phyloP scores from a whole-genome alignment of 2,888 invertebrate genomes.

The Suillia variegata region DNA sequence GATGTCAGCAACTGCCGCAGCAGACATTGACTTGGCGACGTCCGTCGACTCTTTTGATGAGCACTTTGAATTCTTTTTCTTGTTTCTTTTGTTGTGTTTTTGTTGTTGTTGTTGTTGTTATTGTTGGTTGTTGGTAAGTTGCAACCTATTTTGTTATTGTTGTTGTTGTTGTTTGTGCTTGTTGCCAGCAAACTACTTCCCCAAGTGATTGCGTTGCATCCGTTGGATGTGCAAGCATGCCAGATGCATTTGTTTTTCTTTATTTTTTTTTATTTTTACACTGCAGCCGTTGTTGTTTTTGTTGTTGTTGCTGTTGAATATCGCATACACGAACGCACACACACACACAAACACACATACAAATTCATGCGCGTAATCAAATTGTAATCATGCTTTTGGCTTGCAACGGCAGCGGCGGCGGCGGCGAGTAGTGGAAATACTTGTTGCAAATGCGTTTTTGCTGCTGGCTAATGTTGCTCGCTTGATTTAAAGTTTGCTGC shows the following conservation, averaged over 20 bases:
- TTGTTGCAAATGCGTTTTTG: conserved; percentile 24
- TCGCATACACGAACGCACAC: too few relatives aligned
- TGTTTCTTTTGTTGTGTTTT: conserved; percentile 10
- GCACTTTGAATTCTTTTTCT: conserved; percentile 1
- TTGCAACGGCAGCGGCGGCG: conserved; percentile 32
- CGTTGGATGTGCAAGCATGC: conserved; percentile 3
- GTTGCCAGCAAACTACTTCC: conserved; percentile 18
- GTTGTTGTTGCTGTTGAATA: background rate
- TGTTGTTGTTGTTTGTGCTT: conserved; percentile 27
- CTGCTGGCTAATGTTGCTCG: conserved; percentile 25
- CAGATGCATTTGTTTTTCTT: background rate
- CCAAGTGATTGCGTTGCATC: conserved; percentile 7
- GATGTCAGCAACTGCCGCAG: too few relatives aligned
- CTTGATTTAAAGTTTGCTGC: conserved; percentile 39
- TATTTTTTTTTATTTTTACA: too few relatives aligned
- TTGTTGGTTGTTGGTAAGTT: conserved; percentile 15
- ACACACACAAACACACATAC: too few relatives aligned
- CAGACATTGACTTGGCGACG: conserved; percentile 5
- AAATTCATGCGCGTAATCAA: conserved; percentile 54
- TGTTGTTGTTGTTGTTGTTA: conserved; percentile 27
- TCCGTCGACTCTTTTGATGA: background rate
- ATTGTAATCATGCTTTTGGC: conserved; percentile 47
- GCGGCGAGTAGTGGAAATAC: conserved; percentile 12
- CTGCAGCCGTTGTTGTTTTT: background rate
- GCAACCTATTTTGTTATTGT: conserved; percentile 26